A percentile compares a stretch with the other conserved stretches of the same genome.
phyloP scores from a whole-genome alignment of 2,113 vertebrate genomes.

The Empidonax alnorum region DNA sequence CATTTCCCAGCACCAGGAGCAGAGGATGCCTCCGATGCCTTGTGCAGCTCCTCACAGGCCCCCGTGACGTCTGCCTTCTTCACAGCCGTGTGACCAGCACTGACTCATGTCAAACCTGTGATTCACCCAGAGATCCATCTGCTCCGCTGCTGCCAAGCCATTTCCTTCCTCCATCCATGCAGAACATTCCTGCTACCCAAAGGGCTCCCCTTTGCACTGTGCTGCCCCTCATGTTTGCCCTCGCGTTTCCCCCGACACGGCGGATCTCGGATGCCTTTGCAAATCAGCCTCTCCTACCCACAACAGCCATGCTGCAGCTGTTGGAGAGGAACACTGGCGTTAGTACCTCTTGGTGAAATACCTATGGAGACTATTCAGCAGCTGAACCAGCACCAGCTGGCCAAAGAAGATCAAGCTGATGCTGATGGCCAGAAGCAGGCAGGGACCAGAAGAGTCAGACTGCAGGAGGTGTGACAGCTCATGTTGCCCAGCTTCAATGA shows the following conservation, averaged over 20 bases:
- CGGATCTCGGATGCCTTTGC: accelerated
- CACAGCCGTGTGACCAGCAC: background rate
- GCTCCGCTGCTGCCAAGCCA: background rate
- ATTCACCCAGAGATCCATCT: background rate
- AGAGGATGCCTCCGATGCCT: conserved; percentile 13
- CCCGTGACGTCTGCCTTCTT: background rate
- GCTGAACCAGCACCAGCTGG: background rate
- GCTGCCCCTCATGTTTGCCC: background rate
- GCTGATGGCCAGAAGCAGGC: background rate
- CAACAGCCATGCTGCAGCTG: background rate
- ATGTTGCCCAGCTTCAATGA: accelerated
- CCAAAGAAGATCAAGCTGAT: background rate
- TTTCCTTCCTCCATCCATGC: background rate
- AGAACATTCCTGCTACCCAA: background rate
- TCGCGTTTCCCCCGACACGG: background rate
- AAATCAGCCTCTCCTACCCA: background rate
- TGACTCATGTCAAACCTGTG: conserved; percentile 30
- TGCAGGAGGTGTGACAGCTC: background rate
- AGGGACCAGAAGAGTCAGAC: background rate
- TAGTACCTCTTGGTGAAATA: background rate
- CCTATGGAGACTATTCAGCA: background rate
- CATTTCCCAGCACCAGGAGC: background rate
- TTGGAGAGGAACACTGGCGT: background rate
- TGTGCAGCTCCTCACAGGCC: background rate
- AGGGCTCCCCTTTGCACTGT: background rate